These are phyloP conservation scores for Lasioglossum lativentre DNA, from an alignment of 2,888 invertebrate genomes.

Conservation along the genomic window DNA sequence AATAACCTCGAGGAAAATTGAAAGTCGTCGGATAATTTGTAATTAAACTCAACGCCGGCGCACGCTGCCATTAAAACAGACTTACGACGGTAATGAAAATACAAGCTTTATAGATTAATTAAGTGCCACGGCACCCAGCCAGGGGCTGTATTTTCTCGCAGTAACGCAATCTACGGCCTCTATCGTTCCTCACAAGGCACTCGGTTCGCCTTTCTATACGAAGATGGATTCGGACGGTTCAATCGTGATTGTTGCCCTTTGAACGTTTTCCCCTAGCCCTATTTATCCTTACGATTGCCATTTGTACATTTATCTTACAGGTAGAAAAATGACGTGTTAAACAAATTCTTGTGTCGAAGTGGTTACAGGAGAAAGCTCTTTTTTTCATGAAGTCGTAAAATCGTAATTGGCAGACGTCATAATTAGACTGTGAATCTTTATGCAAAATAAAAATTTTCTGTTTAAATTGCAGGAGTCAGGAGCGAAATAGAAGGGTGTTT, in stretches of 20 bases:
- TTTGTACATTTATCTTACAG: neutral
- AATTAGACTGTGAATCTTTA: too few species aligned
- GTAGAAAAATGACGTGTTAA: too few species aligned
- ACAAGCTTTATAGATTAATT: slow-evolving; percentile 59
- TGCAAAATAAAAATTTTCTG: too few species aligned
- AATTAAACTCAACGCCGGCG: slow-evolving; percentile 39
- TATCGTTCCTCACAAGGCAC: neutral
- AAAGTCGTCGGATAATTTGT: slow-evolving; percentile 32
- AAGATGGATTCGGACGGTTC: neutral
- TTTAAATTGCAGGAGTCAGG: too few species aligned
- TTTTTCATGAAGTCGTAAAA: too few species aligned
- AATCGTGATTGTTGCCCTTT: neutral
- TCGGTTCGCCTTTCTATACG: neutral
- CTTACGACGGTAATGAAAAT: slow-evolving; percentile 55
- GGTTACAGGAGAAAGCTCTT: too few species aligned
- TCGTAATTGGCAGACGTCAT: neutral
- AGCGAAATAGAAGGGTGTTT: too few species aligned
- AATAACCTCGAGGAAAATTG: slow-evolving; percentile 10
- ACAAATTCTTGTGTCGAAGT: too few species aligned
- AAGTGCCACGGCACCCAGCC: slow-evolving; percentile 21
- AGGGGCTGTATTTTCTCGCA: neutral
- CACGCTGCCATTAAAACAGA: slow-evolving; percentile 29
- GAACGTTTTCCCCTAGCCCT: neutral
- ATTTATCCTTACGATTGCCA: neutral
- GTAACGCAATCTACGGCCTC: neutral